These are phyloP conservation scores for Trematomus bernacchii DNA, from an alignment of 2,797 vertebrate species.

Conservation along the genomic window DNA sequence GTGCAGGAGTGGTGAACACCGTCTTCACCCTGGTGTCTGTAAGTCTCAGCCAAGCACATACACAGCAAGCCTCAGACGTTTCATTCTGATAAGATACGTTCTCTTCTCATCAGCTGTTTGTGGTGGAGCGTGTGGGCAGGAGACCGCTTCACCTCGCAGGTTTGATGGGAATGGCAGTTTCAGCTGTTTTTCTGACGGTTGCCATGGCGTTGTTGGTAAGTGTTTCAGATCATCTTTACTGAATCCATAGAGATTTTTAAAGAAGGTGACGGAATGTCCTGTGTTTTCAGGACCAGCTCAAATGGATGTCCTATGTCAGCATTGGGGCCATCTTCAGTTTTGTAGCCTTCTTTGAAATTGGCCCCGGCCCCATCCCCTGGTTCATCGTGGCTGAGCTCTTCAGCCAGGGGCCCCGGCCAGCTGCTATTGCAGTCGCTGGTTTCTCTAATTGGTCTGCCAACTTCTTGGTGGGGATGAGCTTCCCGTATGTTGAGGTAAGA, in stretches of 20 bases:
- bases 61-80: background rate
- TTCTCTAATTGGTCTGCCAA: constrained; percentile 97
- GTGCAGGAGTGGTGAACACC: constrained; percentile 90
- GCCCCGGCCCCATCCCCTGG: constrained; percentile 97
- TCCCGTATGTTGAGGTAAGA: constrained; percentile 93
- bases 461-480: constrained; percentile 96
- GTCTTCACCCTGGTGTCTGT: constrained; percentile 89
- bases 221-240: background rate
- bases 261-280: background rate
- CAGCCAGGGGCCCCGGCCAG: constrained; percentile 95
- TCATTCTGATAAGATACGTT: constrained; percentile 39
- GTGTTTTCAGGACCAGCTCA: constrained; percentile 85
- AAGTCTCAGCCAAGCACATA: constrained; percentile 20
- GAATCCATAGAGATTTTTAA: background rate
- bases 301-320: constrained; percentile 95
- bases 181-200: constrained; percentile 92
- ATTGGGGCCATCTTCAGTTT: constrained; percentile 94
- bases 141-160: constrained; percentile 93
- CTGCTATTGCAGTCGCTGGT: constrained; percentile 93
- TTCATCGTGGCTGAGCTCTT: constrained; percentile 97
- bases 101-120: constrained; percentile 86
- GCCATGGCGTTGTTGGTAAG: constrained; percentile 92
- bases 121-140: constrained; percentile 93
- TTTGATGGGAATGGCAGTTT: constrained; percentile 93
- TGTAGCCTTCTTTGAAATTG: constrained; percentile 97